Conservation (phyloP, 2,113 vertebrate genomes). For the Xiphorhynchus elegans region DNA sequence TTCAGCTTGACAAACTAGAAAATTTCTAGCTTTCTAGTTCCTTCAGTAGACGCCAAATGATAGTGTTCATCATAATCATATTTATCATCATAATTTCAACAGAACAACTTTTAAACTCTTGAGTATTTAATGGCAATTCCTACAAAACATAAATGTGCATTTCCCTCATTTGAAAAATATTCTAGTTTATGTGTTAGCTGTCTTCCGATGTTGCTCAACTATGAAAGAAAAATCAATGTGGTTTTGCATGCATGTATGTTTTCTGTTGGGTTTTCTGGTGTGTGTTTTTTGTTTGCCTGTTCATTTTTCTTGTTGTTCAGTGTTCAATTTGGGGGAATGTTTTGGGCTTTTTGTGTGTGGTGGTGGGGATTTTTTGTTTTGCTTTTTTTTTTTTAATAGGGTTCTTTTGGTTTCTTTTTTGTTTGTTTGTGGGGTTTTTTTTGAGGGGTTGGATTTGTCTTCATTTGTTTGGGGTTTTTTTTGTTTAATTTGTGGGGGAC, state of each 20-base stretch:
- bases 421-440: background rate
- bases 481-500: background rate
- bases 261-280: background rate
- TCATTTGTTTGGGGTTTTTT: background rate
- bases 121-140: background rate
- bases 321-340: background rate
- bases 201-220: background rate
- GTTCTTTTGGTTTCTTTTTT: background rate
- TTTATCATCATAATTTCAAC: background rate
- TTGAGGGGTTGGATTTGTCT: background rate
- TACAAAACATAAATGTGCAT: background rate
- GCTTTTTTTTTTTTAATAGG: background rate
- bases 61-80: background rate
- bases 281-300: background rate
- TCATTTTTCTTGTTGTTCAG: background rate
- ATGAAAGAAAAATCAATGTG: background rate
- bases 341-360: background rate
- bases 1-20: background rate
- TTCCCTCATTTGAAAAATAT: background rate
- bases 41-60: background rate
- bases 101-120: background rate
- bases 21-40: background rate
- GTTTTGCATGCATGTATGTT: background rate
- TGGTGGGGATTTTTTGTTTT: background rate
- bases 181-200: background rate